Evolutionary conservation across 1,140 invertebrate species (phyloP).

Genomic region (Cydia splendana): DNA sequence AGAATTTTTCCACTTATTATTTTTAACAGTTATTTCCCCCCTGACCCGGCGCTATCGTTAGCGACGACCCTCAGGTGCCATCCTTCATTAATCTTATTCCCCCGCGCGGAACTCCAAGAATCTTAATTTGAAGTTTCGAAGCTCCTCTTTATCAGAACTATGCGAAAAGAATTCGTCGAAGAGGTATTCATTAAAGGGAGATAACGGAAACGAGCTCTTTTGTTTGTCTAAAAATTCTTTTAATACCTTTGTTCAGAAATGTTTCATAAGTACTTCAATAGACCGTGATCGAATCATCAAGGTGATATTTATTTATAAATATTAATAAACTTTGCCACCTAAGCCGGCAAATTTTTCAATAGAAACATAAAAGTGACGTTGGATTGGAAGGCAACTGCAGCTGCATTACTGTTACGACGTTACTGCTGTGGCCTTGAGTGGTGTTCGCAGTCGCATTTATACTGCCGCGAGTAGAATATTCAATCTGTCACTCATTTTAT

Average conservation of each 20-base stretch:
- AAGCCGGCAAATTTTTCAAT: not conserved
- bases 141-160: conserved; percentile 74
- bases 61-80: conserved; percentile 64
- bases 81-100: conserved; percentile 76
- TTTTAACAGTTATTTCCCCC: conserved; percentile 61
- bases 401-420: too few species aligned
- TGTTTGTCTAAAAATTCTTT: conserved; percentile 41
- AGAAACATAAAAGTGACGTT: too few species aligned
- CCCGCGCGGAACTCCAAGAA: conserved; percentile 71
- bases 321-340: not conserved
- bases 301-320: not conserved
- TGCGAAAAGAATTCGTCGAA: conserved; percentile 70
- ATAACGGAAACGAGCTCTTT: conserved; percentile 49
- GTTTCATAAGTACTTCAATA: conserved; percentile 6
- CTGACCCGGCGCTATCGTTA: conserved; percentile 57
- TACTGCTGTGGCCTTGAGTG: too few species aligned
- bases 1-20: conserved; percentile 56
- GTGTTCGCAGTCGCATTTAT: too few species aligned
- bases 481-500: too few species aligned
- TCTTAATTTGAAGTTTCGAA: conserved; percentile 78
- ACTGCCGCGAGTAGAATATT: too few species aligned
- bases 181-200: conserved; percentile 64
- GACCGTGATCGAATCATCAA: not conserved
- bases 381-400: too few species aligned
- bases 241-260: conserved; percentile 40